These are phyloP conservation scores for Odontomyia ornata DNA, from an alignment of 2,888 invertebrate species.

Conservation along the genomic window DNA sequence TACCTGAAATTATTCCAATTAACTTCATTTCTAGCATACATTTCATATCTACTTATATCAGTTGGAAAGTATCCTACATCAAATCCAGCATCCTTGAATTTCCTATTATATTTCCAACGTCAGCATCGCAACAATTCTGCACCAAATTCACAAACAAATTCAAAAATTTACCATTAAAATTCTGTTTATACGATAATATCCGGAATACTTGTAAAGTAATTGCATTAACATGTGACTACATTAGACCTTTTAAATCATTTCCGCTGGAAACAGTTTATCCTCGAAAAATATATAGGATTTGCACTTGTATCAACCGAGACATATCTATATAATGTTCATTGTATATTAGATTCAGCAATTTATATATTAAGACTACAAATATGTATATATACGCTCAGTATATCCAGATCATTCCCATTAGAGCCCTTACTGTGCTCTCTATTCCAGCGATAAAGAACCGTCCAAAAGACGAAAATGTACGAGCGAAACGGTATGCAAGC, in stretches of 20 bases:
- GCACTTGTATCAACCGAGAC: not conserved
- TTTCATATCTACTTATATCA: too few species aligned
- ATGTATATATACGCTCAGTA: too few species aligned
- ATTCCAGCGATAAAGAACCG: not conserved
- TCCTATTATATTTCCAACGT: conserved; percentile 27
- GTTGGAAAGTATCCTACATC: too few species aligned
- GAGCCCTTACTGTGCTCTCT: too few species aligned
- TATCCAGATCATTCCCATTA: too few species aligned
- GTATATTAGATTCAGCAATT: not conserved
- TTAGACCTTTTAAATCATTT: conserved; percentile 44
- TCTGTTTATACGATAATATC: conserved; percentile 7
- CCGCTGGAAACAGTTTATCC: conserved; percentile 41
- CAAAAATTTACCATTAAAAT: conserved; percentile 11
- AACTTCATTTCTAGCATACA: too few species aligned
- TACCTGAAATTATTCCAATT: too few species aligned
- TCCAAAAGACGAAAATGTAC: not conserved
- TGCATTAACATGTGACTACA: conserved; percentile 44
- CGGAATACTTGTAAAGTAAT: conserved; percentile 35
- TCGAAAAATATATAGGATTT: conserved; percentile 31
- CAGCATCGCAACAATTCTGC: not conserved
- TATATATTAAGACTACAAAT: not conserved
- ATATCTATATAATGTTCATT: too few species aligned
- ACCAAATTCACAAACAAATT: not conserved
- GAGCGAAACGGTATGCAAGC: too few species aligned
- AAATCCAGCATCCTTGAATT: not conserved